Evolutionary conservation across 2,113 vertebrate genomes (phyloP), one percentile per base, ranked within the genome.

Genomic region (Phyllopteryx taeniolatus): DNA sequence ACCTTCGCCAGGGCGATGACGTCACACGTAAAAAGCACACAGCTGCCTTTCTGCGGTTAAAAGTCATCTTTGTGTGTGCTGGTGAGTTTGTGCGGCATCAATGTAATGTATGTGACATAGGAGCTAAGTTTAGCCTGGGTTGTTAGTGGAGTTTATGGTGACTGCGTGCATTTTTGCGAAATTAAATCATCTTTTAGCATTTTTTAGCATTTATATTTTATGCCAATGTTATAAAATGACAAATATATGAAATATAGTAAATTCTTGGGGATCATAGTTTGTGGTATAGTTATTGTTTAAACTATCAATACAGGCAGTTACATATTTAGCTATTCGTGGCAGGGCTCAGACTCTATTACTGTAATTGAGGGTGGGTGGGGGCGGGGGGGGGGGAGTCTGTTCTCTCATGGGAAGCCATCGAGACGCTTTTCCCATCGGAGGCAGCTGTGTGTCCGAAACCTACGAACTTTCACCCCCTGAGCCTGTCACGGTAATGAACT

Each of bases 1-100:
- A 85, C 81, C 71, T 86, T 70, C 81, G 79, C 42, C 63, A 62
- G 73, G 42, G 2, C 11, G 73, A 46, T 70, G 19, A 76, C 74
- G 72, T 84, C 79, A 79, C 12, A 4, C 3, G 42, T 10, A 63
- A 47, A 77, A 33, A 70, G 31, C 57, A 73, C 42, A 76, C 68
- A 70, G 74, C 72, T 49, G 60, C 75, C 57, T 56, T 75, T 63
- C 33, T 11, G 14, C n/a, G 11, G 22, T 27, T 47, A 49, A 80
- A 85, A 27, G 49, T 39, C 1, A 51, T 61, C 75, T 84, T 83
- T 82, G 83, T 87, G 15, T 54, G 2, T 7, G 1, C 20, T 5
- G 69, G 44, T 68, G 22, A 53, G 33, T 65, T n/a, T 65, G 33
- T 5, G 44, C 33, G 14, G 10, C n/a, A 2, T 69, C 39, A 66